Percentiles rank a stretch among this genome's conserved stretches.
These are phyloP conservation scores for Oithona nana DNA, from an alignment of 2,888 invertebrate genomes.

Conservation along the genomic window DNA sequence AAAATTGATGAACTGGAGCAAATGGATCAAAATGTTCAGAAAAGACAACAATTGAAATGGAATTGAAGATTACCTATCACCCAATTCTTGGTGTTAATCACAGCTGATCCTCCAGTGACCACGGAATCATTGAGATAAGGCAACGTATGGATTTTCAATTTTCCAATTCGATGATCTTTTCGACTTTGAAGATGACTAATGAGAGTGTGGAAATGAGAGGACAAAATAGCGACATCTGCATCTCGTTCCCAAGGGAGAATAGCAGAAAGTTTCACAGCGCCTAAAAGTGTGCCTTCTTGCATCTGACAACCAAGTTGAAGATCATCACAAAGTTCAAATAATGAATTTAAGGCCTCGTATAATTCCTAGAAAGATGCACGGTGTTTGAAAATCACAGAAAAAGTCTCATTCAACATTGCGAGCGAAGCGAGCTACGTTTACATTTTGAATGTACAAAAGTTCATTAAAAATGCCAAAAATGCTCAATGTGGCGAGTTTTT, in stretches of 20 bases:
- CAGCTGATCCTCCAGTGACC: background rate
- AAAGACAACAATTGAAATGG: no score
- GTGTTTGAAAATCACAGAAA: no score
- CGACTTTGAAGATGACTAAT: background rate
- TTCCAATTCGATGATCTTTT: background rate
- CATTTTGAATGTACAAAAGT: no score
- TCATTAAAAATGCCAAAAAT: no score
- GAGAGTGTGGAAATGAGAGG: conserved; percentile 21
- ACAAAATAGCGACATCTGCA: conserved; percentile 24
- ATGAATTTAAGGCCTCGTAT: background rate
- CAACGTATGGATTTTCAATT: background rate
- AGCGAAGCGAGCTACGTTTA: no score
- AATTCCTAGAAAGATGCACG: background rate
- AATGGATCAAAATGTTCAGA: no score
- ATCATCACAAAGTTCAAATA: background rate
- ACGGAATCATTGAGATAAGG: no score
- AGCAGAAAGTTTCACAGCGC: conserved; percentile 25
- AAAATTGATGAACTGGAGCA: no score
- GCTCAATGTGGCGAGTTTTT: no score
- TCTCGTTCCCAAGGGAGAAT: conserved; percentile 27
- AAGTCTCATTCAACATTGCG: no score
- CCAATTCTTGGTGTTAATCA: background rate
- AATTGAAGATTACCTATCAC: no score
- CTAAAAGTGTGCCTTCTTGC: conserved; percentile 17
- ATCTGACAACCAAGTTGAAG: background rate